Conservation (phyloP, 2,888 invertebrate genomes). For the Smittia aterrima region DNA sequence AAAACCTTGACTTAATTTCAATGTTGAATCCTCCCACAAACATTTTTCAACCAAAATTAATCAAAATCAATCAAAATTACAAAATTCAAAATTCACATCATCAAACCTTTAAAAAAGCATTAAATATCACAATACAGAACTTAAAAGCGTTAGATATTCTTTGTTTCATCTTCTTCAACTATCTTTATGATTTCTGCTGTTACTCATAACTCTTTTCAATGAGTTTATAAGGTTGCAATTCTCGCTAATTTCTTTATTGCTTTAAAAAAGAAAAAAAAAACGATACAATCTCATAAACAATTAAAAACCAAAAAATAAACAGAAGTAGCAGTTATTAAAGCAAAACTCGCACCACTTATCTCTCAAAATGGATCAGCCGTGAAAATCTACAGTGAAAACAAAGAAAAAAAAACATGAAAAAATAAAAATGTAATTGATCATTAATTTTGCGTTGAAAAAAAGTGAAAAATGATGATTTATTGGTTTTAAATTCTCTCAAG, state of each 20-base stretch:
- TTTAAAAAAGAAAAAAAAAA: slow-evolving; percentile 3
- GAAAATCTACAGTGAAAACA: slow-evolving; percentile 8
- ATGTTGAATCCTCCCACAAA: not conserved
- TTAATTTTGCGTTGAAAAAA: not conserved
- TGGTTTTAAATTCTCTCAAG: not conserved
- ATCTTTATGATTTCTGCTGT: not conserved
- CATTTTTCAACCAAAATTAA: not conserved
- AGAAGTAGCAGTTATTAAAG: slow-evolving; percentile 23
- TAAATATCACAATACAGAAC: not conserved
- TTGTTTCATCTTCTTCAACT: not conserved
- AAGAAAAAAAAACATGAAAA: not conserved
- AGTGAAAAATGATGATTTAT: not conserved
- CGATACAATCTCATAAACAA: slow-evolving; percentile 5
- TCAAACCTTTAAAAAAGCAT: not conserved
- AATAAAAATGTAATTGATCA: not conserved
- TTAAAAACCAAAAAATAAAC: slow-evolving; percentile 4
- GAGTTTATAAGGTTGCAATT: not conserved
- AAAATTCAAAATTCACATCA: slow-evolving; percentile 36
- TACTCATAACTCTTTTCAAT: not conserved
- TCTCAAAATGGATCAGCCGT: slow-evolving; percentile 37
- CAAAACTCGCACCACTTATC: slow-evolving; percentile 39
- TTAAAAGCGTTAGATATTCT: not conserved
- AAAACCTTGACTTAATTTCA: slow-evolving; percentile 11
- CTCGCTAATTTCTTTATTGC: not conserved
- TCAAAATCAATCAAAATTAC: not conserved